Base-by-base conservation (phyloP, 2,113 vertebrate species). In the Helogale parvula region DNA sequence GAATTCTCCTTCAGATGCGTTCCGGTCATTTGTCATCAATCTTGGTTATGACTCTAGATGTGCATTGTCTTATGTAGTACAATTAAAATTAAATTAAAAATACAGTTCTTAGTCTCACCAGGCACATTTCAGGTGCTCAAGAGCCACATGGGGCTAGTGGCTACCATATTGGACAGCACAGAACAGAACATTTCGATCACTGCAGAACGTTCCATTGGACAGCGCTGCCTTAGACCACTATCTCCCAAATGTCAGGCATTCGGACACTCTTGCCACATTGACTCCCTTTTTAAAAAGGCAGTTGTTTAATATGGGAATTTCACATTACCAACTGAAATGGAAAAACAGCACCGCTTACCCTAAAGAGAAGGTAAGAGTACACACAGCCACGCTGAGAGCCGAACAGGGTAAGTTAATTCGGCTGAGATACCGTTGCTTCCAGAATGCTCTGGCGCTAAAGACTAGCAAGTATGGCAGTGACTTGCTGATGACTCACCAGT, bases 151-250 rank as follows among this genome's bases (percentile, higher is more conserved):
- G 41, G 35, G 41, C 52, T 57, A 5, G 35, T 3, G 65, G 50
- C 50, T 5, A 1, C 13, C 5, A 2, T 3, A 1, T 0, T 15
- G 29, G 25, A 54, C 16, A 35, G 47, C 31, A 31, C 16, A 21
- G 66, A 25, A 16, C 1, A 27, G 41, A 23, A 8, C 15, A 52
- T 66, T 27, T 19, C 31, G 5, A 3, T 88, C 19, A 27, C 0
- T 79, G 31, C 41, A 54, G 38, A 81, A 50, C 15, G 27, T 35
- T 35, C 57, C 3, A 0, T 0, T 15, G 9, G 25, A 41, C 71
- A 21, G 1, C 1, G 2, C 65, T 29, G 57, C 54, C 16, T 5
- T 3, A 35, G 33, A 84, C 27, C 35, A 6, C 0, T 3, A 5
- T 31, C 83, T 88, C 29, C 71, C 54, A 63, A 19, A 33, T 3